Evolutionary conservation across 2,797 vertebrate genomes (phyloP).

Genomic region (Macrochelys suwanniensis): DNA sequence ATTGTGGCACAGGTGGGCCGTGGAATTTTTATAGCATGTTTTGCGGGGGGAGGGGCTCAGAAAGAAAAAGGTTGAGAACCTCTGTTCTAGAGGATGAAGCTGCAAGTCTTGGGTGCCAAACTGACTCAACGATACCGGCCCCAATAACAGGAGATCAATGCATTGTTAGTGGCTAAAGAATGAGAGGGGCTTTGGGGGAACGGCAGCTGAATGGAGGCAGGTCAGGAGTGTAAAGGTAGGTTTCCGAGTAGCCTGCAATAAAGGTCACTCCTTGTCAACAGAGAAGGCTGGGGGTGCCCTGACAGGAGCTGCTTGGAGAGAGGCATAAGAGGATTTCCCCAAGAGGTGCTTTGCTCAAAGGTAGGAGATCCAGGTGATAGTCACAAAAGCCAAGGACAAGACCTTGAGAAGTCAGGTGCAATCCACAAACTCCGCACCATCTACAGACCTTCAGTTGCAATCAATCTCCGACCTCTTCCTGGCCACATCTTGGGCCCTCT

Average conservation of each 20-base stretch:
- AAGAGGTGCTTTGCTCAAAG: not conserved
- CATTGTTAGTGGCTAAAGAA: not conserved
- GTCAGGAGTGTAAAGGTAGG: not conserved
- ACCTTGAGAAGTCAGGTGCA: not conserved
- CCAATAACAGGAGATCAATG: not conserved
- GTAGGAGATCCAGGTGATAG: not conserved
- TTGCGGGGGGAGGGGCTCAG: too few species aligned
- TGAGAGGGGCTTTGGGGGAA: not conserved
- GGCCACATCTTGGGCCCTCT: fast-evolving
- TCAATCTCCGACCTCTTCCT: too few species aligned
- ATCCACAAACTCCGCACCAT: not conserved
- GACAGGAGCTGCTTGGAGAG: not conserved
- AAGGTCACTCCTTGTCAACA: not conserved
- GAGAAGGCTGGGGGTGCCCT: not conserved
- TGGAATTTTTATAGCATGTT: too few species aligned
- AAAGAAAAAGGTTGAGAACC: too few species aligned
- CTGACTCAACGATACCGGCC: not conserved
- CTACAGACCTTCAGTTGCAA: too few species aligned
- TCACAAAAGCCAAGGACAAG: too few species aligned
- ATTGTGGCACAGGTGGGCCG: too few species aligned
- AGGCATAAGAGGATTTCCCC: not conserved
- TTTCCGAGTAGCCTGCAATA: not conserved
- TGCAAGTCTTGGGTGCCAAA: not conserved
- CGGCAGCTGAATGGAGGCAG: not conserved
- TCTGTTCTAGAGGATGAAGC: not conserved